Evolutionary conservation across 1,140 invertebrate species (phyloP).

Genomic region (Acromyrmex heyeri): DNA sequence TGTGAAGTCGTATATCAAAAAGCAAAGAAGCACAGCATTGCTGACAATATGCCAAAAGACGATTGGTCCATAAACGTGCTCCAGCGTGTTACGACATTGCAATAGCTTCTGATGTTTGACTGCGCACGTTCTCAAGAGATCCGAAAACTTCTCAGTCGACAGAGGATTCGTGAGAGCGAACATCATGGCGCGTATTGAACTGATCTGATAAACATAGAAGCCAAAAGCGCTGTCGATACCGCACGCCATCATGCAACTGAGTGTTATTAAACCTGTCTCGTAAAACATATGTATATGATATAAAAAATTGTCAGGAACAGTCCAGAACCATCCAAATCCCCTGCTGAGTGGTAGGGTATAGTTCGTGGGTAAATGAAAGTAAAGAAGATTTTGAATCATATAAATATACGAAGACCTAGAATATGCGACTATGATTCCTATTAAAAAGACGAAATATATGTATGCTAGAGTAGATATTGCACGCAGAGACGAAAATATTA

Average conservation of each 20-base stretch:
- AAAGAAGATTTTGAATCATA: background rate
- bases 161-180: background rate
- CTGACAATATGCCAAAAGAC: background rate
- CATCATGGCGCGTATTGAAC: background rate
- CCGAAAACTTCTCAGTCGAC: background rate
- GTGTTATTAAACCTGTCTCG: fast-evolving
- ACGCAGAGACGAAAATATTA: background rate
- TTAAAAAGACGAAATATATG: background rate
- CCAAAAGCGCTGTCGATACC: background rate
- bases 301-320: background rate
- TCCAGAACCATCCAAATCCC: background rate
- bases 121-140: background rate
- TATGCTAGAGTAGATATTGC: background rate
- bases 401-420: background rate
- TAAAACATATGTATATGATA: background rate
- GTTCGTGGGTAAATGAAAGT: background rate
- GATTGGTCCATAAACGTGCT: background rate
- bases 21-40: background rate
- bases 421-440: background rate
- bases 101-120: background rate
- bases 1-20: background rate
- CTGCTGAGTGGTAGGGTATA: background rate
- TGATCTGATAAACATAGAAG: background rate
- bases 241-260: background rate
- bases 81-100: background rate